Evolutionary conservation across 2,113 vertebrate genomes (phyloP), one percentile per base, ranked within the genome.

Genomic region (Periophthalmus modestus): DNA sequence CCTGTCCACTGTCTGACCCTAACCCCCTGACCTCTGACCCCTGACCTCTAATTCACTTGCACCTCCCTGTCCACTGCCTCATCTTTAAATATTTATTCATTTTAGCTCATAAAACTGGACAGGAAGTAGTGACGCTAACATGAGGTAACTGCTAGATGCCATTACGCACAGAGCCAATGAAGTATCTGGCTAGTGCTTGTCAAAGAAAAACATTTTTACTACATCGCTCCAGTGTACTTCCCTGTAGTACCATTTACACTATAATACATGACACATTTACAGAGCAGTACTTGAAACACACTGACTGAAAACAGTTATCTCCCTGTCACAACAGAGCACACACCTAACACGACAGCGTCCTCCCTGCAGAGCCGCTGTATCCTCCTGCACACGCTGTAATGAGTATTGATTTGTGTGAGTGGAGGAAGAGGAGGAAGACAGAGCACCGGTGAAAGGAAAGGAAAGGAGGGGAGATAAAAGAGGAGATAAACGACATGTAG

Each of bases 361-460:
- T 24, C 43, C n/a, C 21, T 48, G 19, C 11, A 24, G 43, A 47
- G 66, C 47, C 39, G 9, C 65, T 9, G 43, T 48, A 48, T 67
- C 24, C 43, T 48, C 46, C 66, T 15, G 66, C 13, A n/a, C 43
- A 28, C 71, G 23, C 68, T 52, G 33, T 82, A 83, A 83, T 66
- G 70, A 74, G 63, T 80, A 76, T 87, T 75, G 85, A 87, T 86
- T 86, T 81, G 78, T 78, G 80, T 72, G 76, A 21, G 73, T 39
- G 62, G 78, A 59, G 24, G 74, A 68, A 36, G 10, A 68, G 63
- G 52, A 21, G 34, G 5, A 16, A 43, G 1, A 43, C 57, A 79
- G 58, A 63, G 63, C 16, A n/a, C n/a, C n/a, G n/a, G n/a, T n/a
- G n/a, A n/a, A n/a, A n/a, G n/a, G n/a, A 39, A 74, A 66, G 75